These are phyloP conservation scores for Mythimna loreyi DNA, from an alignment of 2,888 invertebrate genomes.

Conservation along the genomic window DNA sequence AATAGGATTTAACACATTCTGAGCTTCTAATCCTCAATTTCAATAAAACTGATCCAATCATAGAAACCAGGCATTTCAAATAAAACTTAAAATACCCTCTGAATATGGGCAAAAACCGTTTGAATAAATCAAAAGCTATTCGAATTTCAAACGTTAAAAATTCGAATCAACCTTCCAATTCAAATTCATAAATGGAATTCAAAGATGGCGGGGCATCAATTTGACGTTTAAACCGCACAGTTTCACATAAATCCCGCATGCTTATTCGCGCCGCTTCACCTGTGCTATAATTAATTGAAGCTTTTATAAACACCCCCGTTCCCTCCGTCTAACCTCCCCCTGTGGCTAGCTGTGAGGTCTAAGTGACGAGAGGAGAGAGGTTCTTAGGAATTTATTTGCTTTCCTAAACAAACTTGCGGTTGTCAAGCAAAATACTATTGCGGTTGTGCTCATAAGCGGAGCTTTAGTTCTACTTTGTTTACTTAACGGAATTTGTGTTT, in stretches of 20 bases:
- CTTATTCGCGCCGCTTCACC: slow-evolving; percentile 66
- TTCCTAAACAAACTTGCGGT: neutral
- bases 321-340: slow-evolving; percentile 55
- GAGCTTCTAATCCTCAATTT: neutral
- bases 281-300: slow-evolving; percentile 76
- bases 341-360: slow-evolving; percentile 49
- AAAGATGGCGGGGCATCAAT: slow-evolving; percentile 33
- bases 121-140: neutral
- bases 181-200: slow-evolving; percentile 23
- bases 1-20: too few relatives aligned
- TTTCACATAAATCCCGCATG: slow-evolving; percentile 54
- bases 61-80: neutral
- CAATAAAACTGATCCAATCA: neutral
- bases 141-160: neutral
- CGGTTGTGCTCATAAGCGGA: neutral
- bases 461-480: too few relatives aligned
- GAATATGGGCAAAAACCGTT: too few relatives aligned
- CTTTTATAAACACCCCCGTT: slow-evolving; percentile 70
- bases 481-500: neutral
- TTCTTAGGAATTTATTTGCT: slow-evolving; percentile 19
- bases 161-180: neutral
- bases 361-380: slow-evolving; percentile 24
- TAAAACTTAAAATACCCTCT: neutral
- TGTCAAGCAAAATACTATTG: neutral
- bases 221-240: slow-evolving; percentile 42